Base-by-base conservation (phyloP, 1,140 invertebrate species). In the Cydia splendana region DNA sequence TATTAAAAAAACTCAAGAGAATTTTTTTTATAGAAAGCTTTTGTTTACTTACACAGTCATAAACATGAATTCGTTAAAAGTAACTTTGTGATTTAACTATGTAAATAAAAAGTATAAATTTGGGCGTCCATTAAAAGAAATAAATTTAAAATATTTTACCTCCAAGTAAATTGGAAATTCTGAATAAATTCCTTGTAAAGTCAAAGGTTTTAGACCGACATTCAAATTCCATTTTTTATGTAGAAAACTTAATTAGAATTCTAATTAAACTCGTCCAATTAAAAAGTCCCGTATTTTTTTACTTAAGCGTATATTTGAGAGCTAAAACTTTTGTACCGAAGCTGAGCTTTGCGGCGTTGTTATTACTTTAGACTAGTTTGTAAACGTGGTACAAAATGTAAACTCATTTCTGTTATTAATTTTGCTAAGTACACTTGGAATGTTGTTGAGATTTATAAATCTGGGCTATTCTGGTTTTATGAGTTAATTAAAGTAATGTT, bases 271-370 rank as follows among this genome's bases (percentile, higher is more conserved):
- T 38, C 30, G 67, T 71, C 67, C 67, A 71, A 71, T 71, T 71
- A 75, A 75, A 57, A 75, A 75, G 45, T 42, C 65, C 30, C 67
- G 34, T n/a, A 71, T 42, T 71, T 71, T 71, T 71, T 71, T 71
- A 38, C 67, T 71, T 71, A 12, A 38, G 67, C 67, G 38, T 71
- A 71, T 42, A 71, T 71, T 71, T 20, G 30, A 38, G 18, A 45
- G 65, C 28, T 42, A 71, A 62, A 71, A 71, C 34, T 71, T 42
- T 71, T 71, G 38, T 7, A 45, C 30, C 18, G 24, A 18, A 45
- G 48, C 73, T 28, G n/a, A 74, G 51, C 74, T 57, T 57, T 75
- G 74, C 24, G 67, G 67, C 13, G 67, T 71, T 71, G 67, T 71
- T 71, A 71, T 71, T 45, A 71, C 67, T 45, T 71, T 18, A 34